phyloP scores from a whole-genome alignment of 2,113 vertebrate genomes.

The Leuciscus idus region DNA sequence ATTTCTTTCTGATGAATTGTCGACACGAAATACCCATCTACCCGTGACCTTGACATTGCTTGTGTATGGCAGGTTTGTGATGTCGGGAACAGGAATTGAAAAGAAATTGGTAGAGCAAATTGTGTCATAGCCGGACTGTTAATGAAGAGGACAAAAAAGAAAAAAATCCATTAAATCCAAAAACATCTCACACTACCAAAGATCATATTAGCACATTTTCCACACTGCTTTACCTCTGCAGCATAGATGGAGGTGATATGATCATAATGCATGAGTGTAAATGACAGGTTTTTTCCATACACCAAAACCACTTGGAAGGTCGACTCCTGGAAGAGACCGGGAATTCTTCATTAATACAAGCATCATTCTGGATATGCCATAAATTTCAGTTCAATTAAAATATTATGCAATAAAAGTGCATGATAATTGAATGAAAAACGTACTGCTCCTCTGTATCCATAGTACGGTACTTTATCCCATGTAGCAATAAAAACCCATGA shows the following conservation, averaged over 20 bases:
- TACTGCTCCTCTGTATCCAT: neutral
- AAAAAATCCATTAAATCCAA: neutral
- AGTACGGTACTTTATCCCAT: conserved; percentile 13
- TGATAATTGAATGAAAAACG: neutral
- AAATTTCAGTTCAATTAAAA: neutral
- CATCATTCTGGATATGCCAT: neutral
- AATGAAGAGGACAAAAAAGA: neutral
- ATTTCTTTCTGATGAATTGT: neutral
- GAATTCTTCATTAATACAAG: neutral
- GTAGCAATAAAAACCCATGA: conserved; percentile 40
- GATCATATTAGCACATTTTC: neutral
- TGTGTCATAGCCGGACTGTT: conserved; percentile 21
- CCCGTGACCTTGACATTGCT: neutral
- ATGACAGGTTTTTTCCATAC: neutral
- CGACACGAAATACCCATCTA: neutral
- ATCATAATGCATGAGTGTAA: conserved; percentile 35
- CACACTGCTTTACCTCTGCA: neutral
- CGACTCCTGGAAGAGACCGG: neutral
- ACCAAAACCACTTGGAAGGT: conserved; percentile 35
- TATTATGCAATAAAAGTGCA: neutral
- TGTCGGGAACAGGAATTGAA: neutral
- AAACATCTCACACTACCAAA: neutral
- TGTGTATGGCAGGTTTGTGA: neutral
- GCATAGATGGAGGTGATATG: neutral
- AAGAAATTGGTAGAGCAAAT: neutral